Evolutionary conservation across 2,797 vertebrate species (phyloP).

Genomic region (Eurystomus glaucurus): DNA sequence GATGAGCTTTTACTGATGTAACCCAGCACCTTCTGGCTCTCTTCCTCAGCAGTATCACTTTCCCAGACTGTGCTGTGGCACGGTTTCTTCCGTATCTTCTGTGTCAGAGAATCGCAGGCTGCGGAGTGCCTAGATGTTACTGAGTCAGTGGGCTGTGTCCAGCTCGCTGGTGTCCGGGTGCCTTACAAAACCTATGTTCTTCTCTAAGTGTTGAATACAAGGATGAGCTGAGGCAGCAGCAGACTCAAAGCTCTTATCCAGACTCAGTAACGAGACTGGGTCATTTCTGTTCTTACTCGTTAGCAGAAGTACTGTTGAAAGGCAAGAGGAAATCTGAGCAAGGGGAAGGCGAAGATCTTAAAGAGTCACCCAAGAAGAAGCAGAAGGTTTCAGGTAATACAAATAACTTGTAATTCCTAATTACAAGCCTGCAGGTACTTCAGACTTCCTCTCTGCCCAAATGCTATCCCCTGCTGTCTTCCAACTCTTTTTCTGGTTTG

Average conservation of each 20-base stretch:
- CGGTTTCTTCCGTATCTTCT: background rate
- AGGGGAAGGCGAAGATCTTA: conserved; percentile 71
- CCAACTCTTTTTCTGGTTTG: background rate
- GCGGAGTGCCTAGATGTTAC: background rate
- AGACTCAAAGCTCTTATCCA: background rate
- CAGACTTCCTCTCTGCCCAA: background rate
- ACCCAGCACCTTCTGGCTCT: background rate
- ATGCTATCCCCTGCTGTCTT: background rate
- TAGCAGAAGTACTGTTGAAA: conserved; percentile 57
- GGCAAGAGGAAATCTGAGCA: conserved; percentile 79
- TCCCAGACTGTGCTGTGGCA: background rate
- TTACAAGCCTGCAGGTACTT: background rate
- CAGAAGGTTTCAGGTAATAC: conserved; percentile 80
- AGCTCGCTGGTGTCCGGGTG: background rate
- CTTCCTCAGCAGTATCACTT: background rate
- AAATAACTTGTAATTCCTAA: background rate
- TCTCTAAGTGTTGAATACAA: rapidly evolving
- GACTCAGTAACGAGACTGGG: background rate
- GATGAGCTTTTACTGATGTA: background rate
- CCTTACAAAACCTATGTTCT: background rate
- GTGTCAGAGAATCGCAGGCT: background rate
- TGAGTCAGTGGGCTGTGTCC: background rate
- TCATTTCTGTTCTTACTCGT: background rate
- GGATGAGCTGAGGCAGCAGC: background rate
- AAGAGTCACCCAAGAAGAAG: conserved; percentile 81